phyloP scores from a whole-genome alignment of 1,140 invertebrate species.

The Proales similis region DNA sequence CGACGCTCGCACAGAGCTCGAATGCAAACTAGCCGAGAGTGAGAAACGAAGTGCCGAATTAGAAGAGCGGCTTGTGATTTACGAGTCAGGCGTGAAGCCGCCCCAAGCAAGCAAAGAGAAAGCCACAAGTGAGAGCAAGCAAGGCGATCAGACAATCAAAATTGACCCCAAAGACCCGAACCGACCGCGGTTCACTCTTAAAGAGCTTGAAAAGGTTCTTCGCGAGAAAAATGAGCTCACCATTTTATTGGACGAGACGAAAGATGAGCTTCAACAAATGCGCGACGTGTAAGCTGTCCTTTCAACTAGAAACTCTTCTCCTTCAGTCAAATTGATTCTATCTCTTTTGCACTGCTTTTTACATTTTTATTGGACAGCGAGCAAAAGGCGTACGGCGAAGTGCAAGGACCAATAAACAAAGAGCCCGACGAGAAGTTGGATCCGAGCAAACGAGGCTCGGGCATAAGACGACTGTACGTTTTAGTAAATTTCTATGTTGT shows the following conservation, averaged over 20 bases:
- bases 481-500: no score
- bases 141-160: conserved; percentile 17
- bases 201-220: conserved; percentile 30
- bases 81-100: conserved; percentile 37
- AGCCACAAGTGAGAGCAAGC: neutral
- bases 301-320: conserved; percentile 5
- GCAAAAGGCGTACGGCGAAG: conserved; percentile 46
- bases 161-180: conserved; percentile 34
- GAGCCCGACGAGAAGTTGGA: conserved; percentile 83
- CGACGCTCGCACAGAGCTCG: conserved; percentile 20
- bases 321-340: neutral
- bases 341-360: neutral
- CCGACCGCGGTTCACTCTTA: conserved; percentile 14
- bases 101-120: neutral
- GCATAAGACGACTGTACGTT: conserved; percentile 87
- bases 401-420: conserved; percentile 85
- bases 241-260: conserved; percentile 16
- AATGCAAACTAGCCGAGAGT: conserved; percentile 19
- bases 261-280: conserved; percentile 59
- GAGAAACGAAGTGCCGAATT: conserved; percentile 16
- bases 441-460: conserved; percentile 59
- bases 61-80: conserved; percentile 9
- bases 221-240: conserved; percentile 34
- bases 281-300: conserved; percentile 54
- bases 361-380: neutral